Conservation (phyloP, 1,140 invertebrate species). For the Globodera ellingtonae region DNA sequence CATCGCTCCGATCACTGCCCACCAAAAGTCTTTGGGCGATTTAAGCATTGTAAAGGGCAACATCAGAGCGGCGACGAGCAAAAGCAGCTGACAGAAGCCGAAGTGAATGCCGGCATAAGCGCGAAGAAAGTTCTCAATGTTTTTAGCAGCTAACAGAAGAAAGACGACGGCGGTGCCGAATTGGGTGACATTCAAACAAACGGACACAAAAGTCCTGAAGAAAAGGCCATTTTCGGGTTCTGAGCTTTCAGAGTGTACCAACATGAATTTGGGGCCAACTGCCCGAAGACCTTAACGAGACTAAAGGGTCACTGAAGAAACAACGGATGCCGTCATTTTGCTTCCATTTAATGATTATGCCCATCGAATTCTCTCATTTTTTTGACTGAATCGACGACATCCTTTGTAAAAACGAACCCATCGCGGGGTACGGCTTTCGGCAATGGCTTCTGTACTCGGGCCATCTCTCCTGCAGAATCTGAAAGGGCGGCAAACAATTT, state of each 20-base stretch:
- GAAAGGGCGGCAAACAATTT: background rate
- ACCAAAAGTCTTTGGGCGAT: constrained; percentile 76
- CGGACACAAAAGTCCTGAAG: constrained; percentile 58
- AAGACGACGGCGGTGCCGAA: constrained; percentile 65
- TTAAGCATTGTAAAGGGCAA: constrained; percentile 75
- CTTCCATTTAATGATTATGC: no score
- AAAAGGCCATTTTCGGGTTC: background rate
- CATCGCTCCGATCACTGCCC: constrained; percentile 61
- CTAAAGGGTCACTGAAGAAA: background rate
- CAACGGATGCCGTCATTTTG: background rate
- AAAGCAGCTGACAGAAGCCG: constrained; percentile 72
- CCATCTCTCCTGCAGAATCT: constrained; percentile 73
- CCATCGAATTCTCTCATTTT: no score
- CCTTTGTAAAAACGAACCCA: constrained; percentile 66
- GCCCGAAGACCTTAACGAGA: constrained; percentile 66
- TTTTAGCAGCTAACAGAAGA: constrained; percentile 73
- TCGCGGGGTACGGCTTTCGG: constrained; percentile 75
- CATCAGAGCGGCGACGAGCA: constrained; percentile 71
- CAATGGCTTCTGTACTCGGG: constrained; percentile 71
- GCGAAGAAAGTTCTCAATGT: constrained; percentile 71
- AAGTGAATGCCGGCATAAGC: constrained; percentile 67
- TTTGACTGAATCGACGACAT: no score
- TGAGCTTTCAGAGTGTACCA: constrained; percentile 27
- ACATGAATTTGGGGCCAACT: constrained; percentile 73
- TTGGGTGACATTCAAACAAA: constrained; percentile 55